Evolutionary conservation across 1,140 invertebrate species (phyloP).

Genomic region (Oryzaephilus surinamensis): DNA sequence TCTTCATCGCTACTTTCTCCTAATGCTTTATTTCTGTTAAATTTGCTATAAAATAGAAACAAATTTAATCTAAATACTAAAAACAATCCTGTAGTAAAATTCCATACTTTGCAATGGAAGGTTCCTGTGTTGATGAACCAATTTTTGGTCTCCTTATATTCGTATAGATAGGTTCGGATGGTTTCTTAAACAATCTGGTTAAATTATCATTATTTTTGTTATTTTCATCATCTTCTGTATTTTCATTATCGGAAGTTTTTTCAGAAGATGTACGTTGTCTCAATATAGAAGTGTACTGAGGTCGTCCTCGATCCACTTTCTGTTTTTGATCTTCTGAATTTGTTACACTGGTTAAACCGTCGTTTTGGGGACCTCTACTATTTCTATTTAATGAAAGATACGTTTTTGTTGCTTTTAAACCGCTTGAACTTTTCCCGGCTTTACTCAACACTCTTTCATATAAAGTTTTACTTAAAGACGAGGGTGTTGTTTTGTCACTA

Average conservation of each 20-base stretch:
- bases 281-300: slow-evolving; percentile 47
- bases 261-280: slow-evolving; percentile 27
- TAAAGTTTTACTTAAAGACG: slow-evolving; percentile 57
- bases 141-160: slow-evolving; percentile 52
- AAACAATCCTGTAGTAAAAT: slow-evolving; percentile 3
- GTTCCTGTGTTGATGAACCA: slow-evolving; percentile 36
- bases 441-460: slow-evolving; percentile 56
- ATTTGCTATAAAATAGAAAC: slow-evolving; percentile 11
- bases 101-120: no score
- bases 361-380: slow-evolving; percentile 60
- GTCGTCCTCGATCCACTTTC: slow-evolving; percentile 43
- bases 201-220: slow-evolving; percentile 9
- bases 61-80: neutral
- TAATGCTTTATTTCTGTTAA: slow-evolving; percentile 23
- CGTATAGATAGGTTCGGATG: no score
- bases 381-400: slow-evolving; percentile 40
- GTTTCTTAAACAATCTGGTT: no score
- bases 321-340: slow-evolving; percentile 25
- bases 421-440: slow-evolving; percentile 16
- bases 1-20: slow-evolving; percentile 28
- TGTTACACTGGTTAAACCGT: slow-evolving; percentile 42
- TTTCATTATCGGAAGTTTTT: slow-evolving; percentile 16
- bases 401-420: slow-evolving; percentile 13
- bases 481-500: slow-evolving; percentile 38
- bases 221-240: slow-evolving; percentile 25